Percentiles rank a stretch among this genome's conserved stretches.
These are phyloP conservation scores for Plectropomus leopardus DNA, from an alignment of 2,113 vertebrate species.

Conservation along the genomic window DNA sequence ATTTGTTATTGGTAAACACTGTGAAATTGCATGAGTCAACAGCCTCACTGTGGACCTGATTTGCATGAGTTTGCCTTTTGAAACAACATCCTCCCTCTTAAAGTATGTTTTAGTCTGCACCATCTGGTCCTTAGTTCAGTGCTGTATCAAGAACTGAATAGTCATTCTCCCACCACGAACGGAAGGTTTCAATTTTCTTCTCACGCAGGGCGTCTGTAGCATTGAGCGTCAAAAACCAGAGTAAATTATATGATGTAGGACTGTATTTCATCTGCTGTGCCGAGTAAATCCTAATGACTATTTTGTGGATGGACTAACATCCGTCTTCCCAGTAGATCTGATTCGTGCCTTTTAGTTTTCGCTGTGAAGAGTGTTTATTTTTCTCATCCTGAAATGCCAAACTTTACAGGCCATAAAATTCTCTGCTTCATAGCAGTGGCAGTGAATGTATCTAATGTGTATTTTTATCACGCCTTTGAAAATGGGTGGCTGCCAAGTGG, in stretches of 20 bases:
- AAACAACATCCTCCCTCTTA: conserved; percentile 75
- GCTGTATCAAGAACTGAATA: conserved; percentile 53
- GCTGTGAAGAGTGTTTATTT: conserved; percentile 66
- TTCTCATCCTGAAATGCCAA: conserved; percentile 62
- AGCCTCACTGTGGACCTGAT: conserved; percentile 71
- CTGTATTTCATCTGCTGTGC: conserved; percentile 56
- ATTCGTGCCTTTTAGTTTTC: conserved; percentile 49
- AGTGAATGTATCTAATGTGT: conserved; percentile 73
- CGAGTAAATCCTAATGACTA: conserved; percentile 63
- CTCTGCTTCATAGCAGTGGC: conserved; percentile 42
- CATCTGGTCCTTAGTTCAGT: conserved; percentile 75
- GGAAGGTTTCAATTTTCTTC: conserved; percentile 73
- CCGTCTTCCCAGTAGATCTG: conserved; percentile 56
- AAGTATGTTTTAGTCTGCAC: conserved; percentile 70
- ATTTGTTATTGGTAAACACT: conserved; percentile 83
- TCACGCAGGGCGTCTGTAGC: conserved; percentile 50
- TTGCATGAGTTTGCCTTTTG: conserved; percentile 77
- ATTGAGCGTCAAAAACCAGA: conserved; percentile 37
- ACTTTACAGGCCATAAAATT: conserved; percentile 64
- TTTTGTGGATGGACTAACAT: conserved; percentile 64
- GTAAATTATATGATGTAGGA: conserved; percentile 65
- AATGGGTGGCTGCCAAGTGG: conserved; percentile 79
- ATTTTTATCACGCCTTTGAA: conserved; percentile 81
- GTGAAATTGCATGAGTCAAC: conserved; percentile 77
- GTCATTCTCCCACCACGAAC: conserved; percentile 53